Base-by-base conservation (phyloP, 2,888 invertebrate genomes). In the Fabriciana adippe region DNA sequence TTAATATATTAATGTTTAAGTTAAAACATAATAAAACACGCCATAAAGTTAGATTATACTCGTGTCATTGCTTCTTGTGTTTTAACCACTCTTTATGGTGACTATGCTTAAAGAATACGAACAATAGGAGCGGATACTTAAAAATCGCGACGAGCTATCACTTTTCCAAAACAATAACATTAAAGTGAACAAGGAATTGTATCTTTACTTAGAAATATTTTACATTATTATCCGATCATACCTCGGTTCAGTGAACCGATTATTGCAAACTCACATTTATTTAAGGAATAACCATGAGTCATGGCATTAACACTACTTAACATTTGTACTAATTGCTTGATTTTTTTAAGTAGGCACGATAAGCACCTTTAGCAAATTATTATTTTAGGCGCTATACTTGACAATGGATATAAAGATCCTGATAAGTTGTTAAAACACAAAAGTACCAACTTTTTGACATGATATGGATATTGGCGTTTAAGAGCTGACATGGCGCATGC, bases 41-140 rank as follows among this genome's bases (percentile, higher is more conserved):
- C 70, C 70, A 72, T 72, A 67, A 60, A 62, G 21, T 67, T 60
- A 73, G 72, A 73, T 73, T 73, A 71, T 66, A 47, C 50, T 47
- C 21, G 50, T 48, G 59, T 67, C 54, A 67, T 62, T 64, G 67
- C 67, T 63, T 69, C 64, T 72, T 18, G 18, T 18, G 18, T 18
- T 26, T 26, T 26, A 3, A 3, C 21, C 21, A 26, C 21, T 26
- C 21, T 26, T 26, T 26, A 26, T 3, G 21, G 21, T 2, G 21
- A 26, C 21, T 26, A 26, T 26, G 66, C 74, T 73, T 68, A 62
- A 67, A 71, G 64, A 72, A 70, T 67, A 71, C 61, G 72, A 74
- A 74, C 75, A 75, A 74, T 73, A 69, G 60, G 63, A 68, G 56
- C 66, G 67, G 63, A 69, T 67, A 66, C 70, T 71, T 72, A 62